These are phyloP conservation scores for Synchiropus splendidus DNA, from an alignment of 2,113 vertebrate genomes.

Conservation along the genomic window DNA sequence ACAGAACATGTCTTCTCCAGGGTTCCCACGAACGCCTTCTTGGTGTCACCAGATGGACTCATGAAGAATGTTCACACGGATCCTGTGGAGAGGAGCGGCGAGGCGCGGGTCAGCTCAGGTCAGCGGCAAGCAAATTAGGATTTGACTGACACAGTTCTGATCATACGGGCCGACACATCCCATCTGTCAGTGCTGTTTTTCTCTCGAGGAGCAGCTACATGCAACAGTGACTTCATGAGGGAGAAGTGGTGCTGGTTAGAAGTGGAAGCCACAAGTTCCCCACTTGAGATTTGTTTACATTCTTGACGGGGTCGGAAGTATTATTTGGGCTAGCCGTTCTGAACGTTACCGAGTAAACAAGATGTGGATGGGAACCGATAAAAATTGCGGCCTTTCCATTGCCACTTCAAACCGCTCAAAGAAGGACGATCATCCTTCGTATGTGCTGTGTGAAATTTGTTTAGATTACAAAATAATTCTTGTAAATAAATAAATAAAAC, in stretches of 20 bases:
- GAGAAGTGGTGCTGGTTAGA: constrained; percentile 14
- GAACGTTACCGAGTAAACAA: constrained; percentile 22
- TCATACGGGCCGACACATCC: constrained; percentile 53
- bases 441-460: no score
- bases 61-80: constrained; percentile 32
- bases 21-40: constrained; percentile 14
- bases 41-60: constrained; percentile 26
- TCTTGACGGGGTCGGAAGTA: constrained; percentile 45
- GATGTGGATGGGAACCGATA: constrained; percentile 35
- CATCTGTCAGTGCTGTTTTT: constrained; percentile 48
- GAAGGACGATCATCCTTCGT: no score
- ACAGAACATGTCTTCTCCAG: no score
- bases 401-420: no score
- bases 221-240: constrained; percentile 19
- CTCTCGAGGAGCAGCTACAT: constrained; percentile 2
- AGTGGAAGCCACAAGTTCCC: not conserved
- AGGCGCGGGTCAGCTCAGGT: constrained; percentile 44
- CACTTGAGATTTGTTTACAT: constrained; percentile 45
- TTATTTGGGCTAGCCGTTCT: constrained; percentile 53
- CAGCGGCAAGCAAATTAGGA: constrained; percentile 42
- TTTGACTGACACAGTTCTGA: constrained; percentile 32
- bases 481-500: no score
- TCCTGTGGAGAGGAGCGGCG: constrained; percentile 27
- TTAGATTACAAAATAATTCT: no score
- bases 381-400: no score